Base-by-base conservation (phyloP, 2,797 vertebrate genomes). In the Gallinago solitaria region DNA sequence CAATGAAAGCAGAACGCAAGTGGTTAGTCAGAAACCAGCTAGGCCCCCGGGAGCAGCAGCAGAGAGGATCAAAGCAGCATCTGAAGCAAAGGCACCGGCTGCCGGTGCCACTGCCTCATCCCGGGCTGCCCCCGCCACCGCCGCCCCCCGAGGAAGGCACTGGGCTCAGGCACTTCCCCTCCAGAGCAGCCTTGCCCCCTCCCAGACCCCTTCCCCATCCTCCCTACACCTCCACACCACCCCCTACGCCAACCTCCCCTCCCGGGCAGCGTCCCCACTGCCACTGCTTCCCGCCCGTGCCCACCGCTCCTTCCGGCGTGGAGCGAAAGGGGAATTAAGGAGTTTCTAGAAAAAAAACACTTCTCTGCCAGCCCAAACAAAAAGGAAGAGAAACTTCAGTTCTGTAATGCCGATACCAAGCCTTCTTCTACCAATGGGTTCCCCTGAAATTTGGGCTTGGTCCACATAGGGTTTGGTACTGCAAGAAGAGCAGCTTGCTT, bases 351-450 rank as follows among this genome's bases (percentile, higher is more conserved):
- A 90, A 87, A 96, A 95, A 87, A 96, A 95, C 74, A 82, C 60
- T 94, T 92, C 74, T 87, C 59, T 75, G 59, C 27, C 18, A 92
- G 67, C 43, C 61, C 54, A 33, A 87, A 91, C 69, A 96, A 96
- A 96, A 92, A 96, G 94, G 95, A 96, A 96, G 95, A 95, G 95
- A 96, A 96, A 96, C 90, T 95, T 67, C 50, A 85, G 61, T 41
- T 89, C 80, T 69, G 37, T 92, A 91, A 64, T 24, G 57, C 76
- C 1, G 1, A 59, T 85, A 80, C 39, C 59, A 41, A 85, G 43
- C 50, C 9, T 3, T 8, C 70, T 71, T 75, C 64, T 56, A 57
- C 71, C 61, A 76, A 60, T 75, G 48, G 47, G 67, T 67, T 87
- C 69, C 64, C 53, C 81, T 48, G 30, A 90, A 93, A 83, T 76